A percentile compares a stretch with the other conserved stretches of the same genome.
Evolutionary conservation across 2,888 invertebrate genomes (phyloP).

Genomic region (Pimpla rufipes): DNA sequence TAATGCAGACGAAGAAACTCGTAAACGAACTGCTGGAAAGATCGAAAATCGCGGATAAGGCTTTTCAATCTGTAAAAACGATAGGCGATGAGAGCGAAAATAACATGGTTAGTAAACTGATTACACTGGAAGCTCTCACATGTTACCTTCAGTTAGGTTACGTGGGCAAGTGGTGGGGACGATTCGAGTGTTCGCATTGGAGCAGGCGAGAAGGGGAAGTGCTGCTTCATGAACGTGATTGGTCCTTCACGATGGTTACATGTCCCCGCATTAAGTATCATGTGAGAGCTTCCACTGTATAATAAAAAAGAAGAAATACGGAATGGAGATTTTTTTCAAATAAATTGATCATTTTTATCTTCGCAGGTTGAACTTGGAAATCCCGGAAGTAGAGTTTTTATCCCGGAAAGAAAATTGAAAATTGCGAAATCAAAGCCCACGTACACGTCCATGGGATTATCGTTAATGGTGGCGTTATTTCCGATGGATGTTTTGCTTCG

Average conservation of each 20-base stretch:
- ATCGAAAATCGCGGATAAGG: background rate
- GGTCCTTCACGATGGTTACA: no score
- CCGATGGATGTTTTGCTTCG: background rate
- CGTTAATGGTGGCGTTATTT: background rate
- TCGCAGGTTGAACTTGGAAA: background rate
- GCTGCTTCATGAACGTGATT: no score
- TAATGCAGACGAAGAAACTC: background rate
- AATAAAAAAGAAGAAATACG: constrained; percentile 7
- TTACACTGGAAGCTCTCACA: no score
- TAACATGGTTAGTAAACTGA: background rate
- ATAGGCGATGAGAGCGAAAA: background rate
- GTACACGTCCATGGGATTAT: constrained; percentile 1
- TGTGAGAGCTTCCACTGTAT: background rate
- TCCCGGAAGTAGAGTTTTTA: background rate
- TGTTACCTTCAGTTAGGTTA: no score
- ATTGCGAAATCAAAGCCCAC: background rate
- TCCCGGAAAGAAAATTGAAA: background rate
- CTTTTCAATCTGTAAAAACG: background rate
- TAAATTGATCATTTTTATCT: background rate
- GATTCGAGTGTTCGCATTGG: no score
- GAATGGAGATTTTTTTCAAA: constrained; percentile 4
- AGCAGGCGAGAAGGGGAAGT: no score
- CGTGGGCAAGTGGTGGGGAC: no score
- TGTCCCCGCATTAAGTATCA: no score
- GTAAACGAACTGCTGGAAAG: background rate